Evolutionary conservation across 2,888 invertebrate genomes (phyloP).

Genomic region (Ormia ochracea): DNA sequence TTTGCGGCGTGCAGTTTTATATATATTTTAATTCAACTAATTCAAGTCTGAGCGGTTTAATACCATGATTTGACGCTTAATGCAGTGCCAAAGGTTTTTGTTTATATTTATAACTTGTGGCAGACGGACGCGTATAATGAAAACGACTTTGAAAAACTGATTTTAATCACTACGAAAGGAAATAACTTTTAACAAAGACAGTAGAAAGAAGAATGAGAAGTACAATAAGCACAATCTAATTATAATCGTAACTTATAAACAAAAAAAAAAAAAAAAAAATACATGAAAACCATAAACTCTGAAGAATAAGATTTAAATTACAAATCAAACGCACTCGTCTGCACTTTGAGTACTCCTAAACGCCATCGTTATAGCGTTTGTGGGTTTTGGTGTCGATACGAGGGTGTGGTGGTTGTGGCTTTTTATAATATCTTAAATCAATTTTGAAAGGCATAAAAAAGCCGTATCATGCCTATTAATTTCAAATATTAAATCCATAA

Average conservation of each 20-base stretch:
- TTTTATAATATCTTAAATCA: slow-evolving; percentile 52
- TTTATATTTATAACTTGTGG: too few species aligned
- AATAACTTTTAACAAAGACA: slow-evolving; percentile 46
- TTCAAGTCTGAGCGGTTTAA: too few species aligned
- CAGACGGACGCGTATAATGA: not conserved
- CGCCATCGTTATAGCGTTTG: not conserved
- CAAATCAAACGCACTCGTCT: slow-evolving; percentile 23
- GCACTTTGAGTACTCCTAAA: not conserved
- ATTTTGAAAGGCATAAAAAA: slow-evolving; percentile 49
- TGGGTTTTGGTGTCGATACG: slow-evolving; percentile 17
- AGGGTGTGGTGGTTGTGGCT: slow-evolving; percentile 39
- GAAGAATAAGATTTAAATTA: slow-evolving; percentile 19
- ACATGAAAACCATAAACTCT: slow-evolving; percentile 35
- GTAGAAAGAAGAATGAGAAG: not conserved
- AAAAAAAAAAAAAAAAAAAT: slow-evolving; percentile 28
- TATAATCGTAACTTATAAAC: not conserved
- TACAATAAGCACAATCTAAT: not conserved
- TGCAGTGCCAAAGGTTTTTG: too few species aligned
- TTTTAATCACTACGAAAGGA: slow-evolving; percentile 47
- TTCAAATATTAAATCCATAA: slow-evolving; percentile 36
- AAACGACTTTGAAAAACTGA: slow-evolving; percentile 24
- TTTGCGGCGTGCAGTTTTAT: too few species aligned
- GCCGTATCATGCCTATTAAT: slow-evolving; percentile 53
- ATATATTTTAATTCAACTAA: too few species aligned
- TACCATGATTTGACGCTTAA: slow-evolving; percentile 30